Conservation (phyloP, 2,797 vertebrate species). For the Agapornis canus region DNA sequence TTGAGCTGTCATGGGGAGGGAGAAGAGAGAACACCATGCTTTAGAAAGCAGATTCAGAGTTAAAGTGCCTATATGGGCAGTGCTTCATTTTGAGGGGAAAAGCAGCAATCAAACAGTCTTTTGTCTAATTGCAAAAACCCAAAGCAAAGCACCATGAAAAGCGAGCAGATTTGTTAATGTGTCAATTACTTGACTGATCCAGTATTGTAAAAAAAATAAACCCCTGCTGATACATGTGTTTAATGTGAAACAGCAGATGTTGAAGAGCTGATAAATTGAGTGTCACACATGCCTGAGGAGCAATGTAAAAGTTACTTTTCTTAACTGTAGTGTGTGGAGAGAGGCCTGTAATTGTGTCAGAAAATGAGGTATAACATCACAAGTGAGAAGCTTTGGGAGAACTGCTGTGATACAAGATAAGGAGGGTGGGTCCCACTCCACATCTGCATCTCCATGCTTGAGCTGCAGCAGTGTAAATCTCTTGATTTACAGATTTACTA, state of each 20-base stretch:
- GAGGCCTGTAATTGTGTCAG: background rate
- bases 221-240: background rate
- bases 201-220: background rate
- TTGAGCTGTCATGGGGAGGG: background rate
- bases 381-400: background rate
- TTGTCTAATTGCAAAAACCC: background rate
- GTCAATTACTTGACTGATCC: background rate
- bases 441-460: background rate
- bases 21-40: background rate
- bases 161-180: background rate
- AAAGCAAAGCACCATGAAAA: background rate
- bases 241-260: background rate
- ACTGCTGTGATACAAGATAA: background rate
- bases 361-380: background rate
- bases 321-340: background rate
- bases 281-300: background rate
- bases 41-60: background rate
- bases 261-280: background rate
- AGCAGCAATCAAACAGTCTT: background rate
- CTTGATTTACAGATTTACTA: background rate
- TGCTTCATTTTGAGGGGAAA: background rate
- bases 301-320: background rate
- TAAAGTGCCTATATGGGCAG: background rate
- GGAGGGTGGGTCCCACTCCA: background rate
- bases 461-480: background rate